Base-by-base conservation (phyloP, 2,113 vertebrate genomes). In the Burhinus oedicnemus region DNA sequence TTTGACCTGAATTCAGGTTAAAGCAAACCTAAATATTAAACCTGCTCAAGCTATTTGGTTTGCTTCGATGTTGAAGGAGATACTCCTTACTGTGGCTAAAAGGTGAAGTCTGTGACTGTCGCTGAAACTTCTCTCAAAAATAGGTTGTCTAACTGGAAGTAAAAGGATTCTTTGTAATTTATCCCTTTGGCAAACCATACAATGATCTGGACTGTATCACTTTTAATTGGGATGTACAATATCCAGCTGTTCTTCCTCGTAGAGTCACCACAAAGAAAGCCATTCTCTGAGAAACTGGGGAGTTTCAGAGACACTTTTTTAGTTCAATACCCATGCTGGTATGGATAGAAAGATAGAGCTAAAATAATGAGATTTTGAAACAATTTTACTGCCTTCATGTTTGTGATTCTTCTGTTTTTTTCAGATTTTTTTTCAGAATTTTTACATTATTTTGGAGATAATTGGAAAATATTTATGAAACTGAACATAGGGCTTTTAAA, bases 401-500 rank as follows among this genome's bases (percentile, higher is more conserved):
- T 88, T 2, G 1, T 80, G 62, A 71, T 86, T 91, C 38, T 70
- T 86, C 36, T 83, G 8, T 40, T 40, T 40, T 40, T 40, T 40
- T 40, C 40, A 40, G 40, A 40, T 40, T 40, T 40, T 40, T 66
- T 45, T 75, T 87, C 36, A 66, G 81, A 71, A 42, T 75, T 83
- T 68, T 78, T 51, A 34, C 22, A 26, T 75, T 62, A 42, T 75
- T 96, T 75, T 76, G n/a, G 55, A 82, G 74, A 32, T 83, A 83
- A 84, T 32, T 65, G 64, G 27, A 89, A 95, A 88, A 86, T 74
- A 93, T 80, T 83, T 96, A 14, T 62, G 68, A 54, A 93, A 69
- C 58, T 70, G 77, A 75, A 89, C 14, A 52, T 36, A 70, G 64
- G 17, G 22, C 45, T 68, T 92, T 71, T 30, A 47, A 66, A 95